Evolutionary conservation across 2,888 invertebrate genomes (phyloP), one percentile per base, ranked within the genome.

Genomic region (Tachystola acroxantha): DNA sequence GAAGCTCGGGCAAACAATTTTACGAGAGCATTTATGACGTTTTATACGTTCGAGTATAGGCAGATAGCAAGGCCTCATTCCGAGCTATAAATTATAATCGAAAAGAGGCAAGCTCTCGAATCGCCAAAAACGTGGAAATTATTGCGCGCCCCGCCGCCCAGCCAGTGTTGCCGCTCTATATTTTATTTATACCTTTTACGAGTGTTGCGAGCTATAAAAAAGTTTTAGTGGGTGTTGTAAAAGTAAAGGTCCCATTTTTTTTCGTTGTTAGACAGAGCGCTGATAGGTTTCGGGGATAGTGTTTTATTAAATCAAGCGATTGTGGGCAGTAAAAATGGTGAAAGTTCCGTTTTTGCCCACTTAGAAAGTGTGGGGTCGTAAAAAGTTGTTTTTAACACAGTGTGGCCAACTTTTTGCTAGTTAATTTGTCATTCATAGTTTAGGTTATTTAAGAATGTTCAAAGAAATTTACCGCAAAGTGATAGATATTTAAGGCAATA

Each of bases 101-200:
- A 73, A 74, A 76, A 69, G 67, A 70, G 72, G 62, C 73, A 63
- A 69, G 70, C 71, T 66, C 73, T 71, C 64, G 67, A 69, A 71
- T 73, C 68, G 72, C 73, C 71, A 72, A 76, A 65, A 75, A 71
- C 72, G 76, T 74, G 73, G 72, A 76, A 78, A 77, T 79, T 78
- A 78, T 78, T 66, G 68, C 76, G 58, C 56, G 57, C 57, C 65
- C 66, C 19, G 58, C 55, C 52, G 45, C 62, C 64, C 66, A 58
- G 68, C 63, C 75, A 64, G 67, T 70, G 72, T 72, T 69, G 63
- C 74, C 69, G 60, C 62, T 71, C 66, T 74, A 73, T 77, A 74
- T 76, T 72, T 79, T 77, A 76, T 76, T 77, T 78, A 77, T 73
- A 76, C 70, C 74, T 70, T 79, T 80, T 78, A 77, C 78, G 77